Base-by-base conservation (phyloP, 2,113 vertebrate species). In the Hemibagrus wyckioides region DNA sequence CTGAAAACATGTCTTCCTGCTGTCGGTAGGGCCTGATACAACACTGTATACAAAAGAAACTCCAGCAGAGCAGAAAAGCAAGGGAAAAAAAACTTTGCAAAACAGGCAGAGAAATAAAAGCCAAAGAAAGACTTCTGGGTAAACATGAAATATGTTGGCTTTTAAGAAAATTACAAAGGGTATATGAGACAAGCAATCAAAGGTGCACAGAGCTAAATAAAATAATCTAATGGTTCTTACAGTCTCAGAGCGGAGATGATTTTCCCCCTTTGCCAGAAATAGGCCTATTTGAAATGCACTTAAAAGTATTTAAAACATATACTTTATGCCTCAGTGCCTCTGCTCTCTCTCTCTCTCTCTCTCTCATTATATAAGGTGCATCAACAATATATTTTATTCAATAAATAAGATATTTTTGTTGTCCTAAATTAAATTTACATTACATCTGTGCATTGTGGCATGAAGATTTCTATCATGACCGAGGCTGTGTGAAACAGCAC, bases 261-360 rank as follows among this genome's bases (percentile, higher is more conserved):
- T 79, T 79, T 79, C n/a, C 76, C 15, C 75, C 8, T 33, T 79
- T 79, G 17, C 76, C n/a, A 79, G 52, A 79, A 79, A 79, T 33
- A 79, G 76, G 6, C 25, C 41, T 76, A 21, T 30, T 30, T 52
- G n/a, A 79, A 54, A 73, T 39, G 19, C 30, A 21, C 21, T 73
- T 73, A 10, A 23, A 76, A 79, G 48, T n/a, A 77, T 77, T 28
- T 52, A 30, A 50, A 52, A 52, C 44, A 30, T 77, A n/a, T 30
- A n/a, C 28, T n/a, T 44, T 52, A 52, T 30, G 44, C 71, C 28
- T 6, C 9, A 48, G 71, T 48, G 41, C 71, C 41, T n/a, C 41
- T 48, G 73, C 2, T 0, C 25, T 7, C 44, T 48, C 25, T 48
- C 44, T 48, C 44, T 48, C 3, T 48, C 44, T 48, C 25, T n/a